These are phyloP conservation scores for Lipotes vexillifer DNA, from an alignment of 2,113 vertebrate species.

Conservation along the genomic window DNA sequence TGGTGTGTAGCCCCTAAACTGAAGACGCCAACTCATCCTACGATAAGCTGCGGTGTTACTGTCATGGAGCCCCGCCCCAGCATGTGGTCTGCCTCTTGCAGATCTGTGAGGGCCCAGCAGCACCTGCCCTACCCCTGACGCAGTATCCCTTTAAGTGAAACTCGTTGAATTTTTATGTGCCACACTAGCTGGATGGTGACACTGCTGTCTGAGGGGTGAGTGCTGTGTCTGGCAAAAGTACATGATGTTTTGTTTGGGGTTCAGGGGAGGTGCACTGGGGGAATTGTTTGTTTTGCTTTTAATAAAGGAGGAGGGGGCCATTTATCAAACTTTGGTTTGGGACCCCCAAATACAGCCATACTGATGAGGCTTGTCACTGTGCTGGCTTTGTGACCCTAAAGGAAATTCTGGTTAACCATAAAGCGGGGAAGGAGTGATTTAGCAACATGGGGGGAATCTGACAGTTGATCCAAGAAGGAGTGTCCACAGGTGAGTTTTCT, in stretches of 20 bases:
- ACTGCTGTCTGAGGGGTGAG: not conserved
- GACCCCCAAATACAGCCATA: not conserved
- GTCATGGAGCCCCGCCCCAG: not conserved
- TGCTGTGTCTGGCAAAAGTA: not conserved
- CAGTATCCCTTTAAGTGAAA: not conserved
- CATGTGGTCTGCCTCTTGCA: not conserved
- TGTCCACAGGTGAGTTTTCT: not conserved
- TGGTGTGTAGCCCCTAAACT: not conserved
- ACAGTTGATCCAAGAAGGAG: not conserved
- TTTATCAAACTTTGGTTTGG: not conserved
- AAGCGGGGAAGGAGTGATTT: not conserved
- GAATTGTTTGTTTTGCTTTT: not conserved
- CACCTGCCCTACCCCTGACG: not conserved
- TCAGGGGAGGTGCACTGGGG: rapidly evolving
- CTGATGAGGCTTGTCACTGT: not conserved
- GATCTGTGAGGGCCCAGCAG: not conserved
- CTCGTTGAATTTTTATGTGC: not conserved
- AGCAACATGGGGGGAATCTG: not conserved
- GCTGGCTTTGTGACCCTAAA: not conserved
- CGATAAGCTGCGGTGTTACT: not conserved
- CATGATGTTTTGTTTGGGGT: not conserved
- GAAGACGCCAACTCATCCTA: not conserved
- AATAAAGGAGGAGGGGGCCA: not conserved
- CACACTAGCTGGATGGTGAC: not conserved
- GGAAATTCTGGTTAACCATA: not conserved